These are phyloP conservation scores for Maccullochella peelii DNA, from an alignment of 2,113 vertebrate species.

Conservation along the genomic window DNA sequence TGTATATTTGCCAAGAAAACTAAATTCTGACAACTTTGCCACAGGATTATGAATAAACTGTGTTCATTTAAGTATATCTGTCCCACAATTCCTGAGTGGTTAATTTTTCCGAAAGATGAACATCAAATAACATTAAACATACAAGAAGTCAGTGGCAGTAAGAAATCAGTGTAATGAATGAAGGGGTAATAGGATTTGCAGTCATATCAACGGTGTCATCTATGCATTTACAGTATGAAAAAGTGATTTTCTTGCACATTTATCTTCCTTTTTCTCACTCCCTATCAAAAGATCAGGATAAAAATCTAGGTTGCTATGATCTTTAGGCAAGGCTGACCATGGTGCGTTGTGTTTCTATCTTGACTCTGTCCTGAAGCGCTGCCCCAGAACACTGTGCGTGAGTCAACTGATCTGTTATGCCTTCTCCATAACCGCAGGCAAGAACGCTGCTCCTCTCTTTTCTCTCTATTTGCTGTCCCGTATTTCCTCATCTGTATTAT, in stretches of 20 bases:
- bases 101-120: neutral
- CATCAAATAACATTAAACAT: neutral
- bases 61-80: neutral
- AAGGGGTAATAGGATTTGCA: slow-evolving; percentile 1
- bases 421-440: slow-evolving; percentile 40
- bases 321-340: slow-evolving; percentile 62
- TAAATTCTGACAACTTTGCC: neutral
- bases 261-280: neutral
- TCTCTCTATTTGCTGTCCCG: slow-evolving; percentile 30
- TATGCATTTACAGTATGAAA: neutral
- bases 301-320: slow-evolving; percentile 69
- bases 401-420: slow-evolving; percentile 74
- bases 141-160: neutral
- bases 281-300: slow-evolving; percentile 44
- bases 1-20: neutral
- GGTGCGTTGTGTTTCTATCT: slow-evolving; percentile 61
- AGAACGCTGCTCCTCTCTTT: slow-evolving; percentile 25
- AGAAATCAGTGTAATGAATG: neutral
- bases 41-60: neutral
- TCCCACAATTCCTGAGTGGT: neutral
- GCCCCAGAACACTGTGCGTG: slow-evolving; percentile 57
- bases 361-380: slow-evolving; percentile 62
- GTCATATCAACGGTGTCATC: neutral
- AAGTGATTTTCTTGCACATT: slow-evolving; percentile 5
- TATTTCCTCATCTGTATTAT: slow-evolving; percentile 31